These are phyloP conservation scores for Cyclophora punctaria DNA, from an alignment of 2,888 invertebrate species.

Conservation along the genomic window DNA sequence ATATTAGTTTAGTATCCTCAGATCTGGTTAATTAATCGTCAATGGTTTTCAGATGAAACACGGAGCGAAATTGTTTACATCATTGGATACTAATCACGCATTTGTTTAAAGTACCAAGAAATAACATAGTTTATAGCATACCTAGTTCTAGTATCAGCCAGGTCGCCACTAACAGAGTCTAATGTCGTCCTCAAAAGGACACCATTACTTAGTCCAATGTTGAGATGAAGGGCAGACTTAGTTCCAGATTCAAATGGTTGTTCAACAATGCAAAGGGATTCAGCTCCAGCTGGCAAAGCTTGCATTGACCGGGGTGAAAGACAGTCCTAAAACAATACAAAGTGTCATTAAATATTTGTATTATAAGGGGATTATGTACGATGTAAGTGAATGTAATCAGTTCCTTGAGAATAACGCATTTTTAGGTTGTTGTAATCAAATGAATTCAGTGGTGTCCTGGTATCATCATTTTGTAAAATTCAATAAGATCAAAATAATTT, in stretches of 20 bases:
- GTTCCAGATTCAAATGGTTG: conserved; percentile 81
- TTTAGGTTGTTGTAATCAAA: conserved; percentile 68
- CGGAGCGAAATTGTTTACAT: conserved; percentile 69
- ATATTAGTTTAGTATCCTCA: conserved; percentile 31
- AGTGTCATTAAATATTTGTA: not conserved
- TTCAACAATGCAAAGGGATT: conserved; percentile 97
- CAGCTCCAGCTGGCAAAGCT: conserved; percentile 95
- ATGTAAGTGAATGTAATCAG: conserved; percentile 31
- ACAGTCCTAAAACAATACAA: conserved; percentile 80
- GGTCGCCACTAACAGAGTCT: conserved; percentile 96
- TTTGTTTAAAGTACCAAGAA: not conserved
- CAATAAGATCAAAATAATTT: not conserved
- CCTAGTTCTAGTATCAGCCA: conserved; percentile 97
- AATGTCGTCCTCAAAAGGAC: conserved; percentile 94
- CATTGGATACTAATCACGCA: conserved; percentile 33
- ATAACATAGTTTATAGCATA: conserved; percentile 16
- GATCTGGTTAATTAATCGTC: conserved; percentile 72
- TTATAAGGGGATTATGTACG: not conserved
- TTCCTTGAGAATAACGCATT: conserved; percentile 68
- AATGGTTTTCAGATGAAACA: conserved; percentile 77
- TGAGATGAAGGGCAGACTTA: conserved; percentile 87
- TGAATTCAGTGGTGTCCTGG: conserved; percentile 70
- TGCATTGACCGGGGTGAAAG: conserved; percentile 96
- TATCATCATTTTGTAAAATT: conserved; percentile 53
- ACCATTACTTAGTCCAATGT: conserved; percentile 98